These are phyloP conservation scores for Sialis lutaria DNA, from an alignment of 2,888 invertebrate genomes.

Conservation along the genomic window DNA sequence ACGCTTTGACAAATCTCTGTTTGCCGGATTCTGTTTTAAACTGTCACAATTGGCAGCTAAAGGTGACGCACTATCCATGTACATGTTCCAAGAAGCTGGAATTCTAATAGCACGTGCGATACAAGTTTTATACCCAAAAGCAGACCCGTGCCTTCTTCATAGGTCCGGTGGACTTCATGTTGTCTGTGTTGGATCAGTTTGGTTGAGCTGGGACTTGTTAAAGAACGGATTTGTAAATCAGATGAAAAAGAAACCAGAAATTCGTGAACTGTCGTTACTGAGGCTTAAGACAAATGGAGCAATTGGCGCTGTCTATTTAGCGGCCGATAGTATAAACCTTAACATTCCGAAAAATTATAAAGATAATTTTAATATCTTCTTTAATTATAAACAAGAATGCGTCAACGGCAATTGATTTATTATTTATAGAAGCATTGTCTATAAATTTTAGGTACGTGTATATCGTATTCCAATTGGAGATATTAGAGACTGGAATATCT, in stretches of 20 bases:
- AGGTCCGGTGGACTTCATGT: conserved; percentile 38
- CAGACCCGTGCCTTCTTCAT: conserved; percentile 34
- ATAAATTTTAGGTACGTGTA: too few species aligned
- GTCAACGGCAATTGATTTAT: not conserved
- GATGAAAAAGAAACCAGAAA: conserved; percentile 26
- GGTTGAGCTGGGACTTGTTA: conserved; percentile 78
- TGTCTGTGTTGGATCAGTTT: conserved; percentile 89
- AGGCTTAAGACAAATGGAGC: conserved; percentile 59
- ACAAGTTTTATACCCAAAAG: conserved; percentile 40
- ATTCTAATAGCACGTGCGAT: conserved; percentile 45
- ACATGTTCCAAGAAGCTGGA: conserved; percentile 56
- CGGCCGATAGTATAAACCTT: conserved; percentile 49
- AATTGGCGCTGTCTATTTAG: conserved; percentile 73
- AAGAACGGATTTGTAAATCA: conserved; percentile 47
- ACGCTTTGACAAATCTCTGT: conserved; percentile 68
- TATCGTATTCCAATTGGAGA: too few species aligned
- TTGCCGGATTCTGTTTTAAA: conserved; percentile 54
- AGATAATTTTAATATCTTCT: conserved; percentile 49
- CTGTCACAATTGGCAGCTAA: conserved; percentile 48
- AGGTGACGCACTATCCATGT: conserved; percentile 53
- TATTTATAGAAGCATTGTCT: not conserved
- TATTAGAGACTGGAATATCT: too few species aligned
- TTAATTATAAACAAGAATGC: conserved; percentile 28
- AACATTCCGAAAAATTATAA: conserved; percentile 51
- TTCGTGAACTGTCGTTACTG: conserved; percentile 43